Conservation (phyloP, 2,888 invertebrate species). For the Chymomyza caudatula region DNA sequence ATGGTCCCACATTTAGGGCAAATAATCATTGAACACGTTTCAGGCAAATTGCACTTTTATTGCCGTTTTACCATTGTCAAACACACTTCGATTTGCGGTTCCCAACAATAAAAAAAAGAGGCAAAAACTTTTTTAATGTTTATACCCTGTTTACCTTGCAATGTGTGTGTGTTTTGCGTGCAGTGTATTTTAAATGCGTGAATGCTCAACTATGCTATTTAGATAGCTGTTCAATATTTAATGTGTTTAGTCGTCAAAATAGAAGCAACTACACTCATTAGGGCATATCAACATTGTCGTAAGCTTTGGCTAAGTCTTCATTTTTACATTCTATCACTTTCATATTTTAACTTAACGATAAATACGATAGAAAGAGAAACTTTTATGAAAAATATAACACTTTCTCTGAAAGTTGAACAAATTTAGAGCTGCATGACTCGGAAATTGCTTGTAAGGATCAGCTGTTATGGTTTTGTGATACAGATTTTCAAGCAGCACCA, state of each 20-base stretch:
- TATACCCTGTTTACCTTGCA: constrained; percentile 13
- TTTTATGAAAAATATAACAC: too few species aligned
- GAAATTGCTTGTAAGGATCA: too few species aligned
- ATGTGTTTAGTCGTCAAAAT: not conserved
- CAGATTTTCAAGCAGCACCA: too few species aligned
- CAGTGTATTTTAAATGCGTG: not conserved
- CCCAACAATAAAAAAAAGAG: not conserved
- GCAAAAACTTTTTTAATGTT: not conserved
- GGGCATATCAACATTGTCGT: not conserved
- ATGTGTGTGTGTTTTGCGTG: constrained; percentile 2
- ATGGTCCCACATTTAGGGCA: constrained; percentile 43
- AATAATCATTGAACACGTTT: constrained; percentile 67
- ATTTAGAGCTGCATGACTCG: too few species aligned
- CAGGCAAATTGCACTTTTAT: constrained; percentile 70
- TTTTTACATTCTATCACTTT: too few species aligned
- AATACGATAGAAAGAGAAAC: too few species aligned
- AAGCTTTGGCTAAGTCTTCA: too few species aligned
- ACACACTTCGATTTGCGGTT: not conserved
- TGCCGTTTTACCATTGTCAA: constrained; percentile 13
- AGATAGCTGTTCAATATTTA: not conserved
- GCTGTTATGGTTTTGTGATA: too few species aligned
- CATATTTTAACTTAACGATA: too few species aligned
- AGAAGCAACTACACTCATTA: not conserved
- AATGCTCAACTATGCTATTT: not conserved
- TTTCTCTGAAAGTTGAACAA: too few species aligned